Evolutionary conservation across 2,113 vertebrate genomes (phyloP).

Genomic region (Semnornis frantzii): DNA sequence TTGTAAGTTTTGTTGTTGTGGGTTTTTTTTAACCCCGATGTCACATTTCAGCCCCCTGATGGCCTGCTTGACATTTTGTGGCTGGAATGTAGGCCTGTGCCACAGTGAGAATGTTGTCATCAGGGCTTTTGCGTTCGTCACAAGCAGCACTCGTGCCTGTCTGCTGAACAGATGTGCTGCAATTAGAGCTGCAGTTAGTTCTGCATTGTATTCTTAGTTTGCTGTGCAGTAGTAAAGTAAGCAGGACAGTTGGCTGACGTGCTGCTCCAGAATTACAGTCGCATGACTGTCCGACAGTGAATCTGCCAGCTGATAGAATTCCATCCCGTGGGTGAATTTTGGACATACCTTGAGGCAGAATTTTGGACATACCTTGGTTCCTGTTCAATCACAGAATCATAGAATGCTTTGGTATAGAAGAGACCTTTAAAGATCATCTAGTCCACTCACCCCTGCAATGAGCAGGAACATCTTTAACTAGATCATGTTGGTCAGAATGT

Average conservation of each 20-base stretch:
- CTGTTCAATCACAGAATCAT: not conserved
- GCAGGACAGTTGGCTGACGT: not conserved
- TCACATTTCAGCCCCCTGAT: not conserved
- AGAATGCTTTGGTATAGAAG: too few species aligned
- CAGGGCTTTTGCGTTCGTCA: not conserved
- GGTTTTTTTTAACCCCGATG: not conserved
- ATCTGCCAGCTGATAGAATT: not conserved
- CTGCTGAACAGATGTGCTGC: not conserved
- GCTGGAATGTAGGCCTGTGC: not conserved
- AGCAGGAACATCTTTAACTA: too few species aligned
- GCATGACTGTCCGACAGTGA: not conserved
- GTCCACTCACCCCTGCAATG: too few species aligned
- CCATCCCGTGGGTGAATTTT: not conserved
- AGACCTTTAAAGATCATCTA: too few species aligned
- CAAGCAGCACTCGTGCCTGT: not conserved
- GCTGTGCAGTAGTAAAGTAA: not conserved
- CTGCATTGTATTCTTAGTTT: constrained; percentile 13
- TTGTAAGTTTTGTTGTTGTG: not conserved
- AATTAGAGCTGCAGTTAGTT: not conserved
- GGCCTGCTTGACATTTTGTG: not conserved
- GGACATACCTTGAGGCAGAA: not conserved
- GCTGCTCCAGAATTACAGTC: not conserved
- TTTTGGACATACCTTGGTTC: too few species aligned
- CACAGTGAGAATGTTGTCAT: not conserved
- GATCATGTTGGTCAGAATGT: too few species aligned